Percentiles rank a stretch among this genome's conserved stretches.
phyloP scores from a whole-genome alignment of 37 sponge, comb jelly and placozoan species.

The Petrosia ficiformis region DNA sequence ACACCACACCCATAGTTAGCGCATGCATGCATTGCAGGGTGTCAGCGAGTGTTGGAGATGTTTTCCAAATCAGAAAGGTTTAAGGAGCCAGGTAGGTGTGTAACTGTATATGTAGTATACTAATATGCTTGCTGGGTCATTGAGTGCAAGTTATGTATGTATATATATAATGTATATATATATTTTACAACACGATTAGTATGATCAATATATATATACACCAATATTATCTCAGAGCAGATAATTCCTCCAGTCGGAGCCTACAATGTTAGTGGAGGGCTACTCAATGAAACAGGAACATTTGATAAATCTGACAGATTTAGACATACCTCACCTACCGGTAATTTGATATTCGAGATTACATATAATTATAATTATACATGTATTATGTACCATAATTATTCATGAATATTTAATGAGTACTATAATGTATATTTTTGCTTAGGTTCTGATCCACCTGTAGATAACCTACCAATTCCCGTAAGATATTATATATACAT shows the following conservation, averaged over 20 bases:
- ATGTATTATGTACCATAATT: too few species aligned
- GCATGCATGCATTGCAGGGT: not conserved
- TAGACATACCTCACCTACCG: not conserved
- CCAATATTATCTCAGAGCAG: not conserved
- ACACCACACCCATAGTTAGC: not conserved
- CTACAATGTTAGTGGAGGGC: constrained; percentile 12
- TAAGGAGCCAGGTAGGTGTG: constrained; percentile 28
- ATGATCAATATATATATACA: not conserved
- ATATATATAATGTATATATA: too few species aligned
- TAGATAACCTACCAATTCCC: too few species aligned
- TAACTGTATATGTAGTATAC: not conserved
- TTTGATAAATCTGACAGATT: not conserved
- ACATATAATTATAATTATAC: too few species aligned
- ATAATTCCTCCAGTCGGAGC: constrained; percentile 20
- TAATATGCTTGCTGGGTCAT: not conserved
- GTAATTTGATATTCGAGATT: too few species aligned
- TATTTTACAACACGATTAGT: too few species aligned
- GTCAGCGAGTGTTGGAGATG: constrained; percentile 9
- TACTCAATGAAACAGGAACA: not conserved
- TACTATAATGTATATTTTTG: too few species aligned
- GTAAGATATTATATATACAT: too few species aligned
- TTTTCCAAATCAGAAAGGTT: constrained; percentile 51
- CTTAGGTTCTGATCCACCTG: too few species aligned
- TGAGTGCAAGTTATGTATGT: too few species aligned
- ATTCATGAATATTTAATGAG: too few species aligned